Evolutionary conservation across 2,797 vertebrate species (phyloP).

Genomic region (Heterohyrax brucei): DNA sequence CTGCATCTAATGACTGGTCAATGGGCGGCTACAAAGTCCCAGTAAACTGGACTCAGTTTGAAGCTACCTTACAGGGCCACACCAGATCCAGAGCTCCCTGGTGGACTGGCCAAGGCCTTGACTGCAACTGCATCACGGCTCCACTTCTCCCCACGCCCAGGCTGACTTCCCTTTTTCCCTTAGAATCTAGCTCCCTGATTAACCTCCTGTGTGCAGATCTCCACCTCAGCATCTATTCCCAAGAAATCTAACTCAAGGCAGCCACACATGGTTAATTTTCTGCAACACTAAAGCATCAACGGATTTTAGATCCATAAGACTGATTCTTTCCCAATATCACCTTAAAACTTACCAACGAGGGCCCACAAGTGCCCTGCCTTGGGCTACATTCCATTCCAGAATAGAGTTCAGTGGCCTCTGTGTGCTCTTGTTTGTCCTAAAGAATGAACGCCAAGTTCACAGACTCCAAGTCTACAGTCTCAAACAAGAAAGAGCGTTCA

Average conservation of each 20-base stretch:
- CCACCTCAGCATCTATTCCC: neutral
- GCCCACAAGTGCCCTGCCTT: conserved; percentile 57
- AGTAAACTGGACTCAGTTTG: neutral
- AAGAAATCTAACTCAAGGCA: neutral
- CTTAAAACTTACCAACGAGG: conserved; percentile 61
- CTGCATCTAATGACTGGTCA: neutral
- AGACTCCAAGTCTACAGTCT: conserved; percentile 23
- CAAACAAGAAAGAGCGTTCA: conserved; percentile 43
- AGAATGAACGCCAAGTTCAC: neutral
- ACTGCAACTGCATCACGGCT: neutral
- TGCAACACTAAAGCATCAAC: neutral
- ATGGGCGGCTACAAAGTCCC: neutral
- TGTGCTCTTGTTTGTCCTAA: conserved; percentile 47
- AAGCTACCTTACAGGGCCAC: neutral
- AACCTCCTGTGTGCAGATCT: conserved; percentile 8
- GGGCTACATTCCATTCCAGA: conserved; percentile 42
- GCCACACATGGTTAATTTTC: conserved; percentile 14
- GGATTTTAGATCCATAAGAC: conserved; percentile 32
- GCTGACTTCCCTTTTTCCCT: neutral
- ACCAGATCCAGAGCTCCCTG: neutral
- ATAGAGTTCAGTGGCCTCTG: neutral
- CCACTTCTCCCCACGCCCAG: neutral
- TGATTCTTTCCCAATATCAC: conserved; percentile 36
- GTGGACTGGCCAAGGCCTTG: neutral
- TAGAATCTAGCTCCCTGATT: neutral